These are phyloP conservation scores for Macrotis lagotis DNA, from an alignment of 2,113 vertebrate species.

Conservation along the genomic window DNA sequence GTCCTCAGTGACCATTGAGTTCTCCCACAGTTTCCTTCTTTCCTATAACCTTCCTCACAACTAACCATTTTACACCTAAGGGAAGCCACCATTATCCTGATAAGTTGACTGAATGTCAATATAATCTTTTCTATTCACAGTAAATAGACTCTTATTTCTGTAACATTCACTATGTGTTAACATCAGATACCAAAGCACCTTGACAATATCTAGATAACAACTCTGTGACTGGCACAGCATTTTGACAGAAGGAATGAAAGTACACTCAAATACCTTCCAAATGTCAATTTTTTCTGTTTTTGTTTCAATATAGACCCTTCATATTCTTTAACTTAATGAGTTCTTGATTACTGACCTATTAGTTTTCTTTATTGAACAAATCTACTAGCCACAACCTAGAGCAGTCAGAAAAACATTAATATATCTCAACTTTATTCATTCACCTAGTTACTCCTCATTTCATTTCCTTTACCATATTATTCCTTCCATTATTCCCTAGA, in stretches of 20 bases:
- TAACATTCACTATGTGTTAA: conserved; percentile 21
- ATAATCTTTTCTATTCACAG: background rate
- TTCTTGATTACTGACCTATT: conserved; percentile 27
- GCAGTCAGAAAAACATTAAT: conserved; percentile 45
- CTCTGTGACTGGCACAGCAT: background rate
- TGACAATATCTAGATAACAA: conserved; percentile 16
- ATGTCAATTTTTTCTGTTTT: background rate
- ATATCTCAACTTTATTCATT: conserved; percentile 54
- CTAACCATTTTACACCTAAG: background rate
- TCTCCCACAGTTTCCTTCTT: too few species aligned
- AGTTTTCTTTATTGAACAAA: conserved; percentile 46
- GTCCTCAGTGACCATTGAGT: background rate
- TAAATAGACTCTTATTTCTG: background rate
- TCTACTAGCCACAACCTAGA: conserved; percentile 43
- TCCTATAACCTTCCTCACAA: background rate
- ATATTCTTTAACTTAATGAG: background rate
- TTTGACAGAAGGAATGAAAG: conserved; percentile 48
- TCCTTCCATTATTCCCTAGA: conserved; percentile 18
- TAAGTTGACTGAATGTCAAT: background rate
- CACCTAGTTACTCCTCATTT: conserved; percentile 47
- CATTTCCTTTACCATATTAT: conserved; percentile 39
- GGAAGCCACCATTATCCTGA: background rate
- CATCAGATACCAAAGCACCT: background rate
- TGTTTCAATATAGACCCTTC: conserved; percentile 22
- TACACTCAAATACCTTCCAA: background rate